Conservation (phyloP, 2,797 vertebrate species). For the Enteromius paludinosus region DNA sequence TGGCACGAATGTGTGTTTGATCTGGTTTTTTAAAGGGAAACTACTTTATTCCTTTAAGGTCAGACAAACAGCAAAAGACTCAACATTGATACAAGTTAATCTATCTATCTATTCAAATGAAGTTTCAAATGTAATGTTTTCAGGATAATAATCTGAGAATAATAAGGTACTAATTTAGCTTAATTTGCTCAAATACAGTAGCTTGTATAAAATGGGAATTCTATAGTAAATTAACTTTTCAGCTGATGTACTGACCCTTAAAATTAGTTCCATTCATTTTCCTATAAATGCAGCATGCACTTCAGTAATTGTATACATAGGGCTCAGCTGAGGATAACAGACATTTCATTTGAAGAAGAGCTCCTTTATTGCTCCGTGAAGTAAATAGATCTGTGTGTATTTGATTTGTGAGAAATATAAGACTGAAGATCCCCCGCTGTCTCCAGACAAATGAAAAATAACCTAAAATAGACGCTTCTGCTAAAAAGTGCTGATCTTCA, state of each 20-base stretch:
- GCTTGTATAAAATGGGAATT: background rate
- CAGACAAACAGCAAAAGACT: background rate
- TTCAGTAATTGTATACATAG: background rate
- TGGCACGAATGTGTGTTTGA: no score
- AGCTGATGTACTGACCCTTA: background rate
- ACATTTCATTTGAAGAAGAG: conserved; percentile 45
- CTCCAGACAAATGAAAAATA: conserved; percentile 25
- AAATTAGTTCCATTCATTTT: background rate
- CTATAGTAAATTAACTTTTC: background rate
- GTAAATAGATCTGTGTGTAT: conserved; percentile 34
- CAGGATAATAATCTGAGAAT: background rate
- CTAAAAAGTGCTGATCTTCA: conserved; percentile 31
- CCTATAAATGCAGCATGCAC: background rate
- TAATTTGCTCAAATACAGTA: background rate
- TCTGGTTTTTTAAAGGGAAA: background rate
- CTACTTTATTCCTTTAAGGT: background rate
- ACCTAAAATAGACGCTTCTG: conserved; percentile 3
- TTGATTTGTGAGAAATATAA: conserved; percentile 27
- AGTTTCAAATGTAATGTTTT: background rate
- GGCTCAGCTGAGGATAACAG: conserved; percentile 33
- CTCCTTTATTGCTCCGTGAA: conserved; percentile 7
- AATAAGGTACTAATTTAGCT: background rate
- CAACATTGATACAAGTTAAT: no score
- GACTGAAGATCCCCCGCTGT: conserved; percentile 30
- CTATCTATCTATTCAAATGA: background rate